A percentile compares a stretch with the other conserved stretches of the same genome.
phyloP scores from a whole-genome alignment of 1,140 invertebrate species.

The Trichomalopsis sarcophagae region DNA sequence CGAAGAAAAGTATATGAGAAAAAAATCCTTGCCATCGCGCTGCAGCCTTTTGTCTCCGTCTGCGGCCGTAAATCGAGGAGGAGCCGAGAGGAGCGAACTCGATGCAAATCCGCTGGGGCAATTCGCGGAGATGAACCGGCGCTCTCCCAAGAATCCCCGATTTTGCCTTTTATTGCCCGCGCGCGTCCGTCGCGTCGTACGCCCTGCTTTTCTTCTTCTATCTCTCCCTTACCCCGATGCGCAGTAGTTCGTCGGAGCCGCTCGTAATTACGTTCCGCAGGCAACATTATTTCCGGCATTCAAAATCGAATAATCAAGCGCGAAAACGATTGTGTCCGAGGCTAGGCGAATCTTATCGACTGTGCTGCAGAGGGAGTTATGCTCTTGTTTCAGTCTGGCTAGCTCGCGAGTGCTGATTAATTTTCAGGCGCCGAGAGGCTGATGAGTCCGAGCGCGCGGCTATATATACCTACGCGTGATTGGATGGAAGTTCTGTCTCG shows the following conservation, averaged over 20 bases:
- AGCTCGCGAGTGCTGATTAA: constrained; percentile 25
- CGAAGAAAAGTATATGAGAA: too few relatives aligned
- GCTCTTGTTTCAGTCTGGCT: constrained; percentile 16
- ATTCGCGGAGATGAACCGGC: constrained; percentile 14
- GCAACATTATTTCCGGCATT: constrained; percentile 41
- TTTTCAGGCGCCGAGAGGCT: background rate
- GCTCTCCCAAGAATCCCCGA: background rate
- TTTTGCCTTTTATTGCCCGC: constrained; percentile 25
- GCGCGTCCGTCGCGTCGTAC: background rate
- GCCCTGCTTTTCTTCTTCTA: constrained; percentile 28
- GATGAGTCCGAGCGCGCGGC: background rate
- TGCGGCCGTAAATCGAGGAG: background rate
- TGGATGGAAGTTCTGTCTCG: background rate
- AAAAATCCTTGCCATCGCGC: too few relatives aligned
- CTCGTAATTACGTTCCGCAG: constrained; percentile 36
- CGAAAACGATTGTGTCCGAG: background rate
- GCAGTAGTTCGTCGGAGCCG: background rate
- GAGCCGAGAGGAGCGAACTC: background rate
- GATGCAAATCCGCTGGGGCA: constrained; percentile 8
- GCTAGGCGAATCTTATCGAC: constrained; percentile 27
- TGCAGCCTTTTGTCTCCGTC: background rate
- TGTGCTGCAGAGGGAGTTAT: background rate
- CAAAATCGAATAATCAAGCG: constrained; percentile 42
- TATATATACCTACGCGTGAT: background rate
- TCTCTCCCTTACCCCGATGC: background rate